Evolutionary conservation across 2,113 vertebrate genomes (phyloP), one percentile per base, ranked within the genome.

Genomic region (Phrynocephalus versicolor): DNA sequence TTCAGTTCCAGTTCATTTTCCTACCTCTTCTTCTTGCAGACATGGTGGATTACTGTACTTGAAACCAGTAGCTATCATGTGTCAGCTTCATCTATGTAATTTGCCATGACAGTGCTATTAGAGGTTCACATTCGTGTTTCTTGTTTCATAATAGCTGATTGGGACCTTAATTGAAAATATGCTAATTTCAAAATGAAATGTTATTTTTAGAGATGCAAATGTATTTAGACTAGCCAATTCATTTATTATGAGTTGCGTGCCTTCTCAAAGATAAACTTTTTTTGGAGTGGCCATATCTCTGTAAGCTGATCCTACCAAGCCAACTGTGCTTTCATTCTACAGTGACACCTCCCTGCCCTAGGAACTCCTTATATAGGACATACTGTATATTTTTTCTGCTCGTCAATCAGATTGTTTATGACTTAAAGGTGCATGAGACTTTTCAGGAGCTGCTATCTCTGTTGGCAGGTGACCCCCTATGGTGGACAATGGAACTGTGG

Each of bases 181-280:
- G 79, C 1, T 88, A 84, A 93, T 92, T 88, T 87, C 69, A 86
- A 82, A 89, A 84, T 73, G 3, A 92, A 90, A 89, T 62, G 6
- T 23, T 89, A 79, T 84, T 91, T 88, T 94, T 94, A 72, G 88
- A 87, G 74, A 30, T n/a, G 57, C 73, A 91, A 90, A 90, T 89
- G 62, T 72, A 84, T 79, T 74, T 79, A 77, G 60, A 82, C 7
- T 23, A 84, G 70, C 41, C 6, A 16, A 35, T 88, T 86, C 16
- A 86, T 87, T 51, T 86, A 58, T 1, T 62, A 57, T 2, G 78
- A 80, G 86, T 67, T 77, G 21, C 23, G n/a, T 33, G 51, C 90
- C 14, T 80, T 89, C 55, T 90, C 39, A 89, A 27, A 88, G 69
- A 75, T 71, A 81, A 86, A 8, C 6, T 81, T 51, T 86, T 76